These are phyloP conservation scores for Drepanosiphum platanoidis DNA, from an alignment of 2,888 invertebrate genomes.

Conservation along the genomic window DNA sequence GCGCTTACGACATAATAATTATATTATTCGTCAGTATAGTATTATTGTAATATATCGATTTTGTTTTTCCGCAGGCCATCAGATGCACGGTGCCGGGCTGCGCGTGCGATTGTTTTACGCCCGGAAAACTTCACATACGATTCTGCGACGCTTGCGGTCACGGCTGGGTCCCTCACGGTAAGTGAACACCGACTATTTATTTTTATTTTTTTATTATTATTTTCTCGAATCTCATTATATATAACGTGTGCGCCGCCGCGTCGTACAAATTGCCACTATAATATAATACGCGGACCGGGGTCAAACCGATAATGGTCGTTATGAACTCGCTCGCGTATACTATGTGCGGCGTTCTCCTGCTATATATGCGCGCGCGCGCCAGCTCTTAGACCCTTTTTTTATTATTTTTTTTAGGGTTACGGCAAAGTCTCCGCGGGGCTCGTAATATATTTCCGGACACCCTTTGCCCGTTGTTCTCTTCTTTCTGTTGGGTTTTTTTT, in stretches of 20 bases:
- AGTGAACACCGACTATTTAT: constrained; percentile 67
- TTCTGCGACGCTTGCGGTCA: constrained; percentile 78
- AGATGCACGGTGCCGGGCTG: constrained; percentile 76
- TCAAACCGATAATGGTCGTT: constrained; percentile 55
- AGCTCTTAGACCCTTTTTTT: constrained; percentile 45
- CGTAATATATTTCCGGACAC: constrained; percentile 54
- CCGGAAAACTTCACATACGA: constrained; percentile 75
- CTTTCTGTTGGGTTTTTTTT: constrained; percentile 3
- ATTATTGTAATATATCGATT: constrained; percentile 13
- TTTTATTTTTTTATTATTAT: background rate
- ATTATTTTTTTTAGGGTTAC: constrained; percentile 57
- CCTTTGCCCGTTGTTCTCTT: constrained; percentile 46
- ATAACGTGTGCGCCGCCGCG: constrained; percentile 4
- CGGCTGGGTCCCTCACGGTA: constrained; percentile 81
- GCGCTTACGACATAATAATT: background rate
- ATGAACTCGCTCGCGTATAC: constrained; percentile 35
- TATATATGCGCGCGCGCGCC: constrained; percentile 2
- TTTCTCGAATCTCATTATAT: constrained; percentile 41
- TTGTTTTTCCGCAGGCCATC: constrained; percentile 71
- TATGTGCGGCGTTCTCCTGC: background rate
- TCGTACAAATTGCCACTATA: constrained; percentile 31
- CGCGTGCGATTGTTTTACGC: constrained; percentile 76
- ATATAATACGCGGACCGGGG: too few relatives aligned
- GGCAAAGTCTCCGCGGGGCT: constrained; percentile 57
- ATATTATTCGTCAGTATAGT: background rate